Conservation (phyloP, 2,113 vertebrate species). For the Syrrhaptes paradoxus region DNA sequence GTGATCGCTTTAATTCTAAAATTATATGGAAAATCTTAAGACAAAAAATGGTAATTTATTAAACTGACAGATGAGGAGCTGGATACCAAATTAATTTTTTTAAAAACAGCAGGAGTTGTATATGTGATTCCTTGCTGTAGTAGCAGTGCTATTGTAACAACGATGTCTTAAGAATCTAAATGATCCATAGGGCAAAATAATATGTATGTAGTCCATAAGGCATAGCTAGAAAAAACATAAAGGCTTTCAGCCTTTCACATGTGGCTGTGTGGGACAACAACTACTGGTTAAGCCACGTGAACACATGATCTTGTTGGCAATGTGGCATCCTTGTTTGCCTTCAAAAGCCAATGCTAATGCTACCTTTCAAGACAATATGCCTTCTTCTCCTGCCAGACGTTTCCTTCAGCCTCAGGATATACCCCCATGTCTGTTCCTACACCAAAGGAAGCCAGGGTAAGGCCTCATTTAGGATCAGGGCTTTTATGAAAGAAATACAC, state of each 20-base stretch:
- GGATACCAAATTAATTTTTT: background rate
- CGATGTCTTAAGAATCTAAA: background rate
- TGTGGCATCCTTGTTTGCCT: background rate
- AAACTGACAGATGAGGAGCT: background rate
- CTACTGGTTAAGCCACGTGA: background rate
- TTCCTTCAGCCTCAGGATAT: background rate
- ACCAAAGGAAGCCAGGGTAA: background rate
- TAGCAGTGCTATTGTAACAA: background rate
- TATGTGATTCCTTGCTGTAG: background rate
- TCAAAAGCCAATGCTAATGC: background rate
- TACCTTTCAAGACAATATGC: background rate
- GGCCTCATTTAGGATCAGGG: background rate
- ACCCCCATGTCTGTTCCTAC: fast-evolving
- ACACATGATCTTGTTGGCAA: background rate
- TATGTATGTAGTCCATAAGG: background rate
- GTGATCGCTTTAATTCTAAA: background rate
- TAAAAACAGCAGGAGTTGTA: background rate
- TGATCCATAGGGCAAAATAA: background rate
- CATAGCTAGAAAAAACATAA: background rate
- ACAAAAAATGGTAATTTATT: background rate
- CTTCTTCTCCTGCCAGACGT: background rate
- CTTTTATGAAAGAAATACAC: background rate
- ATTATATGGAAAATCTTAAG: background rate
- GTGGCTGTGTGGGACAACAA: background rate
- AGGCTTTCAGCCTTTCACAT: background rate